Conservation (phyloP, 2,888 invertebrate species). For the Oxystoma pomonae region DNA sequence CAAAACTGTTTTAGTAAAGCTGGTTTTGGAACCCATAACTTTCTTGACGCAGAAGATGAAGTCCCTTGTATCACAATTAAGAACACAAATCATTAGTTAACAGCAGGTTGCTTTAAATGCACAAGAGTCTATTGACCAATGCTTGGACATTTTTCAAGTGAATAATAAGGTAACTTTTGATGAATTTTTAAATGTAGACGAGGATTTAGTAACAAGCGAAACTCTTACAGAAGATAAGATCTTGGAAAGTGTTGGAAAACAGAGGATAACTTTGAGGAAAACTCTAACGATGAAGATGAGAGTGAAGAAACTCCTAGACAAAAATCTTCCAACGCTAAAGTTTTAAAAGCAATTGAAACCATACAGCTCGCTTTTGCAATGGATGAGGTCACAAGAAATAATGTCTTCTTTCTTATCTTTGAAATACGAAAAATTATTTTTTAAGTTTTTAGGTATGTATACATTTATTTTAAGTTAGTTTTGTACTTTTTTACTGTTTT, state of each 20-base stretch:
- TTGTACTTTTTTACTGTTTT: no score
- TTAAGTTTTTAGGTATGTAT: no score
- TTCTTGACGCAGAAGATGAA: conserved; percentile 15
- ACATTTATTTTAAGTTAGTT: no score
- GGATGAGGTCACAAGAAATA: conserved; percentile 9
- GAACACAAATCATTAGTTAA: conserved; percentile 6
- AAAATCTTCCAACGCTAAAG: conserved; percentile 3
- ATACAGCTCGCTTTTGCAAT: conserved; percentile 12
- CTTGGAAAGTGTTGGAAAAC: conserved; percentile 11
- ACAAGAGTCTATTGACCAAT: conserved; percentile 7
- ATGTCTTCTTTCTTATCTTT: neutral
- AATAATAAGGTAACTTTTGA: conserved; percentile 11
- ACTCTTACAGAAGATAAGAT: conserved; percentile 13
- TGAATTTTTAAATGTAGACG: conserved; percentile 15
- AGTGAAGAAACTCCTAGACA: conserved; percentile 12
- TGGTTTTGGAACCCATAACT: conserved; percentile 10
- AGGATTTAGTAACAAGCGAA: conserved; percentile 11
- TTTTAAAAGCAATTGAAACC: conserved; percentile 13
- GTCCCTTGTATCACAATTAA: conserved; percentile 5
- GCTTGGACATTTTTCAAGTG: conserved; percentile 5
- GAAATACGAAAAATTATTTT: neutral
- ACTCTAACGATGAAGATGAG: conserved; percentile 10
- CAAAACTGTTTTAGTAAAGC: conserved; percentile 19
- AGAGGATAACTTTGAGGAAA: conserved; percentile 10
- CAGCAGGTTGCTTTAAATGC: conserved; percentile 1